A percentile compares a stretch with the other conserved stretches of the same genome.
Evolutionary conservation across 2,113 vertebrate species (phyloP).

Genomic region (Sinocyclocheilus maitianheensis): DNA sequence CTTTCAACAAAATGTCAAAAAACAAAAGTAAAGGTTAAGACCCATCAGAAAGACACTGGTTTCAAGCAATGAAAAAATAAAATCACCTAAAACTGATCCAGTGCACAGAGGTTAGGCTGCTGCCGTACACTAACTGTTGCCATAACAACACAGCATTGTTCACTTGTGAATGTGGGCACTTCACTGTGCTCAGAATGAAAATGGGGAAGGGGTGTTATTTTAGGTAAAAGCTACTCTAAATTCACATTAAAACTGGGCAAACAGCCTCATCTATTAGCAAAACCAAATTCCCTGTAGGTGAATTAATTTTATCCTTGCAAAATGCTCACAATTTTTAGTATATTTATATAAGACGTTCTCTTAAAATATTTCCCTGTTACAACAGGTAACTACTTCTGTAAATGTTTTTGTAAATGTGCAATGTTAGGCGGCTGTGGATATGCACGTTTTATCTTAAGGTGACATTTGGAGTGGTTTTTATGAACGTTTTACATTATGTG

Average conservation of each 20-base stretch:
- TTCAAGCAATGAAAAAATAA: too few species aligned
- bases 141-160: slow-evolving; percentile 41
- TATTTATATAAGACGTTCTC: neutral
- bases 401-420: neutral
- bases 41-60: too few species aligned
- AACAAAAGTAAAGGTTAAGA: too few species aligned
- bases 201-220: slow-evolving; percentile 13
- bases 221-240: slow-evolving; percentile 39
- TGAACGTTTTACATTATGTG: too few species aligned
- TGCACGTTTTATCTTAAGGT: neutral
- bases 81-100: neutral
- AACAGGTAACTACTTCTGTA: neutral
- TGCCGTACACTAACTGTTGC: slow-evolving; percentile 36
- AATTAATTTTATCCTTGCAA: neutral
- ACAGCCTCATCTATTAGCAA: neutral
- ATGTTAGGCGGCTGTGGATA: neutral
- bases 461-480: too few species aligned
- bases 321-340: neutral
- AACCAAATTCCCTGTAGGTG: neutral
- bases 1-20: too few species aligned
- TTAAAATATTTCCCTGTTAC: too few species aligned
- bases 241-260: slow-evolving; percentile 10
- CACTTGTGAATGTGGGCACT: slow-evolving; percentile 24
- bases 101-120: neutral
- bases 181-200: slow-evolving; percentile 24